These are phyloP conservation scores for Cryptocephalus primarius DNA, from an alignment of 2,888 invertebrate species.

Conservation along the genomic window DNA sequence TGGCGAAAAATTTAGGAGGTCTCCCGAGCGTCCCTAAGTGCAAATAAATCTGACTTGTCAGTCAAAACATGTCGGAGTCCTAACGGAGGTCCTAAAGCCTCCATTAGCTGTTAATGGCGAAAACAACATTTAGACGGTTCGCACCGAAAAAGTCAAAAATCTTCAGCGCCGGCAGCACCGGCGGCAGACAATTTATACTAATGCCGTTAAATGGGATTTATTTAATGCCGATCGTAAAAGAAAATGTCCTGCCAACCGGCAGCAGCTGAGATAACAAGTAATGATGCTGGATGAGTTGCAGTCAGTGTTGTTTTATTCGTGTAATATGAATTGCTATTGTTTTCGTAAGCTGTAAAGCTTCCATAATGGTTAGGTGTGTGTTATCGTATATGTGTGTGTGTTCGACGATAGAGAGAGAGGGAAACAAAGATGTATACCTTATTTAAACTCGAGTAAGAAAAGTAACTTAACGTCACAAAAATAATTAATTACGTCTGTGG, in stretches of 20 bases:
- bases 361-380: too few species aligned
- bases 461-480: too few species aligned
- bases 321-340: background rate
- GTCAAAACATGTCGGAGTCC: too few species aligned
- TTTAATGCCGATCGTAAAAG: slow-evolving; percentile 20
- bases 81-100: background rate
- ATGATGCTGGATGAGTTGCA: slow-evolving; percentile 6
- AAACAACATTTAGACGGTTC: slow-evolving; percentile 10
- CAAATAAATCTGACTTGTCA: too few species aligned
- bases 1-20: too few species aligned
- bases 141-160: slow-evolving; percentile 9
- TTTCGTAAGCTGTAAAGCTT: too few species aligned
- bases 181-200: slow-evolving; percentile 10
- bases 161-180: slow-evolving; percentile 7
- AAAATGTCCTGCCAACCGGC: slow-evolving; percentile 19
- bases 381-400: too few species aligned
- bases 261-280: slow-evolving; percentile 21
- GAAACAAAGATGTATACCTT: too few species aligned
- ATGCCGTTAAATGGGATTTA: slow-evolving; percentile 13
- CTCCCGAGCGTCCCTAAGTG: too few species aligned
- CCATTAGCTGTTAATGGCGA: slow-evolving; percentile 9
- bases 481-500: too few species aligned
- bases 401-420: too few species aligned
- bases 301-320: background rate
- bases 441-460: too few species aligned